Evolutionary conservation across 1,140 invertebrate species (phyloP).

Genomic region (Sycobia sp.): DNA sequence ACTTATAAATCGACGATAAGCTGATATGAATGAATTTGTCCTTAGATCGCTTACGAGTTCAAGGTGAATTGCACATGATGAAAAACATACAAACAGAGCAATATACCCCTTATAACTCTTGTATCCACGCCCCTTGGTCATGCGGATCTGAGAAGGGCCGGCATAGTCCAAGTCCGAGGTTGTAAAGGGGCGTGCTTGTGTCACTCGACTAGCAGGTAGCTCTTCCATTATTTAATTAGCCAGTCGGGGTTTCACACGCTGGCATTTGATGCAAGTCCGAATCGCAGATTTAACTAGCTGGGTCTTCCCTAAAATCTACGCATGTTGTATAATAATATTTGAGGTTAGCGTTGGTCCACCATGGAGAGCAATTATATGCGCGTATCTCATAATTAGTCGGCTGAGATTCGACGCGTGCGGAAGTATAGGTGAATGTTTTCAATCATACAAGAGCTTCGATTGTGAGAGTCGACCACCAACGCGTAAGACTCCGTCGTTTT

Average conservation of each 20-base stretch:
- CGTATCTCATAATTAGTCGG: too few relatives aligned
- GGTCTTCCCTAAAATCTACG: background rate
- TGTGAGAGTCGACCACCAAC: too few relatives aligned
- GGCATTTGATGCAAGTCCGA: background rate
- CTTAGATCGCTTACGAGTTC: slow-evolving; percentile 47
- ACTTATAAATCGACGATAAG: slow-evolving; percentile 14
- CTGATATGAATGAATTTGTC: slow-evolving; percentile 37
- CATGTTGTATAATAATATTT: background rate
- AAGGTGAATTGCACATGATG: slow-evolving; percentile 47
- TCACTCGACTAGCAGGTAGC: background rate
- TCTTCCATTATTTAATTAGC: too few relatives aligned
- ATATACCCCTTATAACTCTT: slow-evolving; percentile 42
- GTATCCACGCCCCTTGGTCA: slow-evolving; percentile 18
- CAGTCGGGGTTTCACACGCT: too few relatives aligned
- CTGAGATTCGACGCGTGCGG: too few relatives aligned
- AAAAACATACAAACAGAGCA: slow-evolving; percentile 35
- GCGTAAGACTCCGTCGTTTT: too few relatives aligned
- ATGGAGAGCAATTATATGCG: too few relatives aligned
- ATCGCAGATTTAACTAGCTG: slow-evolving; percentile 3
- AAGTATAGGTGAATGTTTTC: too few relatives aligned
- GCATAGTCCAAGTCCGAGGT: slow-evolving; percentile 21
- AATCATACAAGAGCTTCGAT: too few relatives aligned
- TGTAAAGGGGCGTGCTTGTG: too few relatives aligned
- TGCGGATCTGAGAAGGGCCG: slow-evolving; percentile 2
- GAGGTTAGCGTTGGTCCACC: too few relatives aligned